A percentile compares a stretch with the other conserved stretches of the same genome.
These are phyloP conservation scores for Oreortyx pictus DNA, from an alignment of 2,797 vertebrate genomes.

Conservation along the genomic window DNA sequence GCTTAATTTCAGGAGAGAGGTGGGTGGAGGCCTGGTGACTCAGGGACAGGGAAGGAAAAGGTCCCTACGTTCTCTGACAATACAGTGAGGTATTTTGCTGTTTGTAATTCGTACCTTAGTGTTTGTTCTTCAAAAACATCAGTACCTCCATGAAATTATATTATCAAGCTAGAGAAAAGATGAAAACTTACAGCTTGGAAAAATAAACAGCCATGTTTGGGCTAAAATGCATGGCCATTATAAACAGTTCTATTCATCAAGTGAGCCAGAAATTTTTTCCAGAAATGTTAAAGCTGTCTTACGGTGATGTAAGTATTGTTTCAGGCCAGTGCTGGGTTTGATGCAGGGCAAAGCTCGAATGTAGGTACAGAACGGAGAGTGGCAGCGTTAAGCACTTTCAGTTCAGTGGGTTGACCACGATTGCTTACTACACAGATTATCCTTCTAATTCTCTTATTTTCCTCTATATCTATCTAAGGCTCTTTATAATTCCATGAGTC, in stretches of 20 bases:
- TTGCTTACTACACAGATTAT: neutral
- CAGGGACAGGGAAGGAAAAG: neutral
- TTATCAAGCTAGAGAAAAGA: neutral
- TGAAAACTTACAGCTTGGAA: neutral
- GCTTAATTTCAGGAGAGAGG: neutral
- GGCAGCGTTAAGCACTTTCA: neutral
- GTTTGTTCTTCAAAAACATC: neutral
- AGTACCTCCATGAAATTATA: neutral
- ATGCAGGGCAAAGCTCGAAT: neutral
- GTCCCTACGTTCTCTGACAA: neutral
- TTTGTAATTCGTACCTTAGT: neutral
- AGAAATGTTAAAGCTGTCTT: neutral
- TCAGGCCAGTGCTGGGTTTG: neutral
- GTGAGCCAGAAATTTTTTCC: neutral
- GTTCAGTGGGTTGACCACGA: neutral
- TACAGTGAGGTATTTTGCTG: neutral
- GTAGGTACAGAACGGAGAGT: neutral
- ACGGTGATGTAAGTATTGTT: neutral
- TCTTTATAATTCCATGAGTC: neutral
- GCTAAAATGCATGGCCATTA: neutral
- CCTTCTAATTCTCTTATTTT: neutral
- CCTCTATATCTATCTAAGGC: neutral
- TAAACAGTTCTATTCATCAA: neutral
- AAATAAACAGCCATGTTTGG: neutral
- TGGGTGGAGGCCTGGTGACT: neutral